Base-by-base conservation (phyloP, 2,113 vertebrate species). In the Hippopotamus amphibius region DNA sequence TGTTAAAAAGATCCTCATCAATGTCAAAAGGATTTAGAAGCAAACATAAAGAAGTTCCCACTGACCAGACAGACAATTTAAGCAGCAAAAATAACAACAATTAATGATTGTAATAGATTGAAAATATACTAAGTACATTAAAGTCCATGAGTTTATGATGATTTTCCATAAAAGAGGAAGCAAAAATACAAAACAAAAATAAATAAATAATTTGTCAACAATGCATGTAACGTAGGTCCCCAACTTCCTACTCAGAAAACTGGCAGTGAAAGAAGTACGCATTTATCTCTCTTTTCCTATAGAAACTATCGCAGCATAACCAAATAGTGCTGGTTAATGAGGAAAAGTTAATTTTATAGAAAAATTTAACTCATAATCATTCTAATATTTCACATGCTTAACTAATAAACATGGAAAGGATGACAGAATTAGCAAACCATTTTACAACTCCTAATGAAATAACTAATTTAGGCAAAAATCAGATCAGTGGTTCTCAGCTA, bases 1-100 rank as follows among this genome's bases (percentile, higher is more conserved):
- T 89, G n/a, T 37, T 37, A 53, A 92, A 94, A 89, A 59, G 5
- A 66, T 57, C 3, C 41, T 33, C 66, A 84, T 15, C 12, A 80
- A 88, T 55, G 71, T 93, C 41, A 91, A 91, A 96, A 96, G 46
- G 46, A 88, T 33, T 96, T 76, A 88, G 37, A 91, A 82, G 37
- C 12, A 92, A 81, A 96, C 28, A 68, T 63, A 92, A 85, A 85
- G 50, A 72, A 63, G 19, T 17, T 79, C 33, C 71, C 50, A 81
- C 7, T 87, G n/a, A 92, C 17, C 41, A 93, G 24, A 71, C 26
- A 84, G 46, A 61, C 19, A 84, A 90, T 26, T 46, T 84, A 88
- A 88, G 53, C 33, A 85, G 59, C 65, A 93, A 93, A 95, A 95
- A 37, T 53, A 89, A 87, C 12, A 93, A 37, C 22, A 43, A 86